phyloP scores from a whole-genome alignment of 2,113 vertebrate species.

The Regulus satrapa region DNA sequence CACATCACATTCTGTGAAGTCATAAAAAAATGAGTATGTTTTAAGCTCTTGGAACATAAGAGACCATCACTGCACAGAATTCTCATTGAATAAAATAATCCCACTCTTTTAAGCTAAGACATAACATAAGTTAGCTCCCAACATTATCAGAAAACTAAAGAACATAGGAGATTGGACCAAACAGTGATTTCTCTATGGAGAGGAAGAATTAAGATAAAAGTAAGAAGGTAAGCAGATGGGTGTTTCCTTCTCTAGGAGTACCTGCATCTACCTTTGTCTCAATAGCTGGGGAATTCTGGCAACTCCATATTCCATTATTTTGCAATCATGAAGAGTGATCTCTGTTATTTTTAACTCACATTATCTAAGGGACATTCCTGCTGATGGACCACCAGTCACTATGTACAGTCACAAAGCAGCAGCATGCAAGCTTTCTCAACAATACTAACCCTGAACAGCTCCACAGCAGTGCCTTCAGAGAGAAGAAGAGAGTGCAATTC shows the following conservation, averaged over 20 bases:
- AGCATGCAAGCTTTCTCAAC: background rate
- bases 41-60: background rate
- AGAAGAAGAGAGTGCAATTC: background rate
- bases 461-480: background rate
- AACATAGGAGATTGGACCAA: background rate
- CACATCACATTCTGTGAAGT: conserved; percentile 5
- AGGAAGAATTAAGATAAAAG: background rate
- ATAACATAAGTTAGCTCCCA: background rate
- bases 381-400: background rate
- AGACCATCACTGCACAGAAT: background rate
- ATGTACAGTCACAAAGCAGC: background rate
- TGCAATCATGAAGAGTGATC: background rate
- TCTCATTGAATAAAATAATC: background rate
- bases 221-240: background rate
- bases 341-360: background rate
- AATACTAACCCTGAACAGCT: background rate
- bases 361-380: background rate
- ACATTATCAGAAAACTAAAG: background rate
- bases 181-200: background rate
- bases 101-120: background rate
- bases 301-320: background rate
- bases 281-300: background rate
- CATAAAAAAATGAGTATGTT: background rate
- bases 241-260: background rate
- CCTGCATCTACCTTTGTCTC: background rate